phyloP scores from a whole-genome alignment of 2,113 vertebrate species.

The Daubentonia madagascariensis region DNA sequence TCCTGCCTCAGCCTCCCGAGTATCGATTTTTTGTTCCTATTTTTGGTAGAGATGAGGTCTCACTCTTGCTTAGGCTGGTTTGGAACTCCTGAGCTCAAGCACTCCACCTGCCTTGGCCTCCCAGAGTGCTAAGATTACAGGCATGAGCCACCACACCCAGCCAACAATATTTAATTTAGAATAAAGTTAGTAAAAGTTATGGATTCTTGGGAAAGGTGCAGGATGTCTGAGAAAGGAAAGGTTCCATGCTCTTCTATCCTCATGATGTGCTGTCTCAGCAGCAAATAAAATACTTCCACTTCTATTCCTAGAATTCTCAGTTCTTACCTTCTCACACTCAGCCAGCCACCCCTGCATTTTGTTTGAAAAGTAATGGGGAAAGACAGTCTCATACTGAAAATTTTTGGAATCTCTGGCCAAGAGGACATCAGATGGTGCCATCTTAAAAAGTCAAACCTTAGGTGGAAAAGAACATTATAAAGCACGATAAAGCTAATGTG shows the following conservation, averaged over 20 bases:
- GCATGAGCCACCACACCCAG: too few relatives aligned
- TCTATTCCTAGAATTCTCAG: background rate
- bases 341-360: background rate
- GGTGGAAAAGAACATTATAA: background rate
- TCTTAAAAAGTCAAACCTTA: slow-evolving; percentile 1
- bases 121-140: too few relatives aligned
- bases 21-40: too few relatives aligned
- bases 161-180: background rate
- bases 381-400: background rate
- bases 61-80: too few relatives aligned
- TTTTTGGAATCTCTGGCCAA: background rate
- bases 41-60: too few relatives aligned
- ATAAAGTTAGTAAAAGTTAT: background rate
- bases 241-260: background rate
- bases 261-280: background rate
- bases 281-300: background rate
- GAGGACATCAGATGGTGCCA: background rate
- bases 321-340: background rate
- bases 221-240: background rate
- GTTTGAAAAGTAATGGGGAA: background rate
- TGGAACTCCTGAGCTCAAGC: too few relatives aligned
- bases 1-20: too few relatives aligned
- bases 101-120: too few relatives aligned
- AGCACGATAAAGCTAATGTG: background rate
- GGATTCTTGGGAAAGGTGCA: background rate